Evolutionary conservation across 2,888 invertebrate genomes (phyloP).

Genomic region (Crematogaster levior): DNA sequence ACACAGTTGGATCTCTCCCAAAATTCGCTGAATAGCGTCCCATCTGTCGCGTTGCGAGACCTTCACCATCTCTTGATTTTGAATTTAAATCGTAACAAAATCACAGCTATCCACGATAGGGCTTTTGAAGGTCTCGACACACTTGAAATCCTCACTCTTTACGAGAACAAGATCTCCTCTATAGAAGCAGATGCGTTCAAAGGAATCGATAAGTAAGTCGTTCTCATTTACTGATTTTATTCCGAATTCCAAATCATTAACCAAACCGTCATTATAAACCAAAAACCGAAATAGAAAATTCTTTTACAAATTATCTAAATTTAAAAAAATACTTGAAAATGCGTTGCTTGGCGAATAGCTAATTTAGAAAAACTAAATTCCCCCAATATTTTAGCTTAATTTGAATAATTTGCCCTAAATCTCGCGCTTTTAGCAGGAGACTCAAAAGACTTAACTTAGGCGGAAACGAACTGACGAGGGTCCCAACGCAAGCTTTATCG

Average conservation of each 20-base stretch:
- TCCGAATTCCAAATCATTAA: no score
- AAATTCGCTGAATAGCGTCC: slow-evolving; percentile 93
- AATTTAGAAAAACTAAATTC: not conserved
- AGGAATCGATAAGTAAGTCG: slow-evolving; percentile 93
- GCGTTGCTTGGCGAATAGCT: not conserved
- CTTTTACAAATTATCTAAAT: not conserved
- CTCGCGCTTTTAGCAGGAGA: slow-evolving; percentile 87
- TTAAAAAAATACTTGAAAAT: not conserved
- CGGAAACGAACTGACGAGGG: slow-evolving; percentile 91
- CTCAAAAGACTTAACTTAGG: slow-evolving; percentile 94
- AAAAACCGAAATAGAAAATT: not conserved
- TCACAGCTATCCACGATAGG: slow-evolving; percentile 91
- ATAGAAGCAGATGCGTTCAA: slow-evolving; percentile 94
- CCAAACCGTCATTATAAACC: no score
- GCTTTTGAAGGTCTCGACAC: slow-evolving; percentile 96
- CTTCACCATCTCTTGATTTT: slow-evolving; percentile 94
- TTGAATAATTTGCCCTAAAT: slow-evolving; percentile 9
- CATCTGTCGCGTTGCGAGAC: slow-evolving; percentile 92
- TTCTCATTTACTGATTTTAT: not conserved
- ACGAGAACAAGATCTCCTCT: slow-evolving; percentile 93
- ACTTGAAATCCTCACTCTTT: slow-evolving; percentile 94
- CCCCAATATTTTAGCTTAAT: not conserved
- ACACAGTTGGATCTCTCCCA: slow-evolving; percentile 96
- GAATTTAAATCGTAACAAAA: slow-evolving; percentile 95
- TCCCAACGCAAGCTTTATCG: slow-evolving; percentile 94